These are phyloP conservation scores for Diaphora mendica DNA, from an alignment of 2,888 invertebrate species.

Conservation along the genomic window DNA sequence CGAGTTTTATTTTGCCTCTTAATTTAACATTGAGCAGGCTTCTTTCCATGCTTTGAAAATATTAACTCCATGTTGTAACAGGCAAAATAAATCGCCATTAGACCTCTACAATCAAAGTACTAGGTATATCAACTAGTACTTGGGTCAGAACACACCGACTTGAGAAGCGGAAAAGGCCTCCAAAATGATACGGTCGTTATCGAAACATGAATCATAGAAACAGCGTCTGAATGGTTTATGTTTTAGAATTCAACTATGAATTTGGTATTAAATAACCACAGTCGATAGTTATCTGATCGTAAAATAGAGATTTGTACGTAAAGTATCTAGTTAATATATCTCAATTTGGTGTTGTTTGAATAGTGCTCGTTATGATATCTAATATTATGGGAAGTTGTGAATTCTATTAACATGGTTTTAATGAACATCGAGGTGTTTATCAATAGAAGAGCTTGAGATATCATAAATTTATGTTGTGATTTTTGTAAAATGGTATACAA, in stretches of 20 bases:
- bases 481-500: background rate
- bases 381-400: background rate
- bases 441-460: background rate
- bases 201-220: constrained; percentile 1
- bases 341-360: background rate
- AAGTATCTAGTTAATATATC: background rate
- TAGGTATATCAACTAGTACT: too few species aligned
- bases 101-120: too few species aligned
- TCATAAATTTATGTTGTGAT: background rate
- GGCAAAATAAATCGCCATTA: too few species aligned
- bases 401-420: background rate
- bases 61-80: too few species aligned
- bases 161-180: constrained; percentile 38
- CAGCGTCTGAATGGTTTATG: background rate
- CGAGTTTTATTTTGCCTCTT: too few species aligned
- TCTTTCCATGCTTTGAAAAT: too few species aligned
- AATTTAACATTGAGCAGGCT: too few species aligned
- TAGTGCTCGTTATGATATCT: background rate
- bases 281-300: background rate
- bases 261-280: background rate
- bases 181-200: constrained; percentile 23
- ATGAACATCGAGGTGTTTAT: background rate
- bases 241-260: background rate
- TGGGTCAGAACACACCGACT: constrained; percentile 31
- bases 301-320: background rate